Evolutionary conservation across 2,113 vertebrate species (phyloP), one percentile per base, ranked within the genome.

Genomic region (Odontesthes bonariensis): DNA sequence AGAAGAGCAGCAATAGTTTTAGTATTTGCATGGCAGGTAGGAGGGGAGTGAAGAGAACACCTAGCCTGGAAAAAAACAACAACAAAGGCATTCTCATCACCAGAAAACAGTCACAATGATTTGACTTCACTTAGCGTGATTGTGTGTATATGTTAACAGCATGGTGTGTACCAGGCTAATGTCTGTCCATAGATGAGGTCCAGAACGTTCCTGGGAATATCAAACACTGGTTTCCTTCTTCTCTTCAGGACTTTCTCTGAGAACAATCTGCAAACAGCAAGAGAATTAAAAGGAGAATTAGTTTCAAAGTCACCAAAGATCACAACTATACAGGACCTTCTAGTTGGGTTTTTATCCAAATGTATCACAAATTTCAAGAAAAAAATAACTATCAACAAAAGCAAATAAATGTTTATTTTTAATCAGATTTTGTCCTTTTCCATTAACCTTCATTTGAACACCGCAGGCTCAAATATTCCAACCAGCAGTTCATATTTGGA

Each of bases 181-280:
- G 96, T 97, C 83, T 99, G 98, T 79, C 97, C 97, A 0, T 98
- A 98, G 79, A 99, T 97, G 72, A 99, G 94, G 40, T 97, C 96
- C 81, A 99, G 94, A 31, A 97, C 95, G 0, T 99, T 99, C 62
- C 93, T 88, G 17, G 96, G 94, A 0, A 98, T 97, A 82, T 99
- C 96, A 69, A 99, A 99, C 90, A 96, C 96, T 0, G 96, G 96
- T 73, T 92, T 97, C 75, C 88, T 93, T 44, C 77, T 91, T 60
- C 61, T 92, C 83, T 92, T 93, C 12, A 95, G 84, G 57, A 81
- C 92, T 85, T 84, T 96, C 89, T 96, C 92, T 2, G 94, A 91
- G 79, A 99, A 91, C 69, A 97, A 69, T 90, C 97, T 99, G 91
- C 7, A 72, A 56, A 23, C 0, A n/a, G 33, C 22, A 19, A 27